These are phyloP conservation scores for Scaptomyza montana DNA, from an alignment of 1,140 invertebrate species.

Conservation along the genomic window DNA sequence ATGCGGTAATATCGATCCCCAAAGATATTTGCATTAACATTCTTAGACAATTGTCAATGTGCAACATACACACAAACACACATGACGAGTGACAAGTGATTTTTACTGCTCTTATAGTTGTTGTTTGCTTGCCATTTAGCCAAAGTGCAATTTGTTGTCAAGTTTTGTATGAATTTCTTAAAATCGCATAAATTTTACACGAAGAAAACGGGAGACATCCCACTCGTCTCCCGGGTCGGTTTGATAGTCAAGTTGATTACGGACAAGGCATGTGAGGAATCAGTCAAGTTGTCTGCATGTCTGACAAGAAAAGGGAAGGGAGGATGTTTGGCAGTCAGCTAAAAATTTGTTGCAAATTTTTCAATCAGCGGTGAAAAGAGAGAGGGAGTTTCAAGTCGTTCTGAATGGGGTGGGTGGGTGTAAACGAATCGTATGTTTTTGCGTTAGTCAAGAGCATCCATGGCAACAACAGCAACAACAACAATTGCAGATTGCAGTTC, in stretches of 20 bases:
- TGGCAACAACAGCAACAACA: conserved; percentile 45
- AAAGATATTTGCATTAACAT: neutral
- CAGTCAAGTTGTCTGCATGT: conserved; percentile 38
- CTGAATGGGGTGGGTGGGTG: conserved; percentile 23
- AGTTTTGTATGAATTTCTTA: conserved; percentile 69
- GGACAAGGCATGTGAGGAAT: conserved; percentile 24
- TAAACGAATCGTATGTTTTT: conserved; percentile 54
- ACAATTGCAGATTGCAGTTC: conserved; percentile 52
- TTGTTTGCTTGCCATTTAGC: conserved; percentile 29
- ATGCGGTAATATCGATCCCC: conserved; percentile 20
- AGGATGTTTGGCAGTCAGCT: conserved; percentile 39
- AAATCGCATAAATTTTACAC: conserved; percentile 67
- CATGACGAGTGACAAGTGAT: neutral
- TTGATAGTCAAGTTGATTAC: conserved; percentile 63
- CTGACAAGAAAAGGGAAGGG: neutral
- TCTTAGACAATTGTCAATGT: neutral
- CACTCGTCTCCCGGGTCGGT: neutral
- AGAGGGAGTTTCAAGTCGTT: conserved; percentile 8
- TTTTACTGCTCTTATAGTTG: conserved; percentile 14
- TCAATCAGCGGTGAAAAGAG: conserved; percentile 48
- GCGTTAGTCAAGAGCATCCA: conserved; percentile 20
- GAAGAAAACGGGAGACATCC: neutral
- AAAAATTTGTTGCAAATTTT: conserved; percentile 71
- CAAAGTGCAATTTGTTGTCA: conserved; percentile 79
- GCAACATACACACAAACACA: neutral